Evolutionary conservation across 2,113 vertebrate genomes (phyloP).

Genomic region (Colossoma macropomum): DNA sequence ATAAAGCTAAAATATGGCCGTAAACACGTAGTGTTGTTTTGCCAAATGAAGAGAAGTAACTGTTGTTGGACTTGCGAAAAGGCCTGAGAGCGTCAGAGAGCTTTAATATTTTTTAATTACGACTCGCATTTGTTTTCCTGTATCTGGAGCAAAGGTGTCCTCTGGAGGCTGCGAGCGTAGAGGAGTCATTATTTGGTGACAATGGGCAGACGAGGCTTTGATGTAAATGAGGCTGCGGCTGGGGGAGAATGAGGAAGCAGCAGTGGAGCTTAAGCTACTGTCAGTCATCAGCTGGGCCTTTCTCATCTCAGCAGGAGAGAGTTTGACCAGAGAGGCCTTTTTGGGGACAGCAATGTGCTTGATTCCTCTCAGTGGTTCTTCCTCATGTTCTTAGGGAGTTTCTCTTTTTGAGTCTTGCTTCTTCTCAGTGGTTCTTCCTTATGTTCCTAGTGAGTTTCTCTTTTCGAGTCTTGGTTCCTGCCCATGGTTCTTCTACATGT

Average conservation of each 20-base stretch:
- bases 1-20: constrained; percentile 5
- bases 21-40: not conserved
- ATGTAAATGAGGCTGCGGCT: constrained; percentile 27
- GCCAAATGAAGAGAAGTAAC: not conserved
- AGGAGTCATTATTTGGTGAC: constrained; percentile 1
- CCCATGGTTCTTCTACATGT: no score
- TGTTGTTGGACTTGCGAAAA: not conserved
- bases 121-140: constrained; percentile 8
- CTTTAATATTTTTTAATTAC: constrained; percentile 25
- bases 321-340: not conserved
- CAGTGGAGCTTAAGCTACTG: not conserved
- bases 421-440: no score
- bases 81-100: not conserved
- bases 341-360: not conserved
- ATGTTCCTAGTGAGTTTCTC: no score
- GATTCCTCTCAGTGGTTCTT: not conserved
- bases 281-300: not conserved
- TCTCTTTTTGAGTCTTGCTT: not conserved
- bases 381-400: not conserved
- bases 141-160: not conserved
- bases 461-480: no score
- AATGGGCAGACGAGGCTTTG: constrained; percentile 22
- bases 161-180: not conserved
- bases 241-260: not conserved
- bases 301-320: not conserved